Base-by-base conservation (phyloP, 2,113 vertebrate genomes). In the Ariopsis seemanni region DNA sequence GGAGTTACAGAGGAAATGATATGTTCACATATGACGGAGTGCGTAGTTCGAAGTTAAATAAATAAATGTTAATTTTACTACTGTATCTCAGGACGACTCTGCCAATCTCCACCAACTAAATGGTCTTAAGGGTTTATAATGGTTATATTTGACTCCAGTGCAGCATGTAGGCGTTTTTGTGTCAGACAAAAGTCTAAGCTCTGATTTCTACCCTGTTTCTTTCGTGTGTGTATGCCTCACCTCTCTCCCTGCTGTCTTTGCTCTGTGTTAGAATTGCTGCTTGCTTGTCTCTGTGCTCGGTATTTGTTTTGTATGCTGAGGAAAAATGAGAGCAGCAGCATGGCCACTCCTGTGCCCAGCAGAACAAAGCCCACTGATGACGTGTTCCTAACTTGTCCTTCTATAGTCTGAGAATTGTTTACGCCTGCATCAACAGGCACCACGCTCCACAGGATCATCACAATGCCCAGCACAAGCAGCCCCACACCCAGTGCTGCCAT, bases 371-470 rank as follows among this genome's bases (percentile, higher is more conserved):
- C 97, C 92, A 99, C 97, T 0, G 97, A 97, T 25, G 98, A 98
- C 0, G 97, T 97, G 85, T 97, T 97, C 87, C 93, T 96, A 42
- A 80, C 90, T 94, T 95, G 7, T 94, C 84, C 92, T 92, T 93
- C 6, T 93, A 89, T 91, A 91, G 0, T 91, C 27, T 55, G 95
- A 91, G 94, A 96, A 91, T 92, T 94, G 91, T 96, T 97, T 0
- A 84, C 0, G 53, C 85, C 50, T 0, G 52, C 1, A 30, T 2
- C 8, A 50, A 95, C 94, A 0, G 98, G 98, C 18, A 98, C 97
- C 12, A 97, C 93, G 85, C 97, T 99, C 98, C 98, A 99, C 86
- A 98, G 96, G 0, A 97, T 97, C 98, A 99, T 98, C 90, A 99
- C 97, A 58, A 99, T 93, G 27, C 98, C 97, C 0, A 99, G 96